Evolutionary conservation across 2,113 vertebrate species (phyloP), one percentile per base, ranked within the genome.

Genomic region (Donacobius atricapilla): DNA sequence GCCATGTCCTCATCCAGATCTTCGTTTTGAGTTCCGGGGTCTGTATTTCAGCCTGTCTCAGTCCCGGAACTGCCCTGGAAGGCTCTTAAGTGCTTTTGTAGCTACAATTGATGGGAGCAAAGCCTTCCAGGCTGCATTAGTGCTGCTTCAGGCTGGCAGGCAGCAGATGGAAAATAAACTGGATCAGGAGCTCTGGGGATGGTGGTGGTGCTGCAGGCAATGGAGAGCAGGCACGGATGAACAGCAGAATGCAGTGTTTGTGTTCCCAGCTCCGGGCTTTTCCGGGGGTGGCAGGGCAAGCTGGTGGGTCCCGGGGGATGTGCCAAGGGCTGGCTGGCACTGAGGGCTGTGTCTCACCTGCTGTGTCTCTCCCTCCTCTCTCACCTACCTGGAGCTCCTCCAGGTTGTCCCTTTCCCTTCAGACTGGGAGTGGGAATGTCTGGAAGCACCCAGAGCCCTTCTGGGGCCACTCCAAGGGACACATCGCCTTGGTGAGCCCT

Each of bases 111-210:
- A 82, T 22, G 14, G 95, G 72, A 96, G 88, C 78, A 78, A 78
- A 96, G 77, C 94, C 93, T 96, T 95, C 86, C 83, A 79, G 97
- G 95, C 95, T 88, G 95, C 95, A 66, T 94, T 94, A 97, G 90
- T 77, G 82, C 93, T 94, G 95, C 96, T 96, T 68, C 91, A 90
- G 95, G 93, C 94, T 97, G 95, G 95, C 97, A 96, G 96, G 94
- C 90, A 93, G 44, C 96, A 97, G 97, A 96, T 96, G 95, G 94
- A 83, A 91, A 91, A 88, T 96, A 90, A 96, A 94, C 65, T 82
- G 73, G 88, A 68, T 89, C 40, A 53, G 94, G 94, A 95, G 91
- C 93, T 78, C 40, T 89, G 94, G 96, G 94, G 72, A 71, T 85
- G 79, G 71, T 27, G 51, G 16, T 42, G 87, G 83, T 65, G 89